These are phyloP conservation scores for Drosophila nasuta DNA, from an alignment of 1,140 invertebrate species.

Conservation along the genomic window DNA sequence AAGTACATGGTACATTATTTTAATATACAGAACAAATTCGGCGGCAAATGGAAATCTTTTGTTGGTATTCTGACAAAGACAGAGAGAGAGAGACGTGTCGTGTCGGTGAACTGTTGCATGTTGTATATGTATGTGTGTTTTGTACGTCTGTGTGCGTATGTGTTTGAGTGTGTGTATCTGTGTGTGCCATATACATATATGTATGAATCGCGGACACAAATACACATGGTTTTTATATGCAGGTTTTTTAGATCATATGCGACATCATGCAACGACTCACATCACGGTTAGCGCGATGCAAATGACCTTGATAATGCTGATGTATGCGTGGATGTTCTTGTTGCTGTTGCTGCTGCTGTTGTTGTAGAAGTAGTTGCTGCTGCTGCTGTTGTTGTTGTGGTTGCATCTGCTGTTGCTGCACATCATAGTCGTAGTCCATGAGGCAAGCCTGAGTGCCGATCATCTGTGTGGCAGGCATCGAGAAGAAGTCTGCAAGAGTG, in stretches of 20 bases:
- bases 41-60: constrained; percentile 35
- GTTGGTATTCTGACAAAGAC: constrained; percentile 17
- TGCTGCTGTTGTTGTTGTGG: constrained; percentile 40
- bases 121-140: constrained; percentile 14
- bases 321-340: constrained; percentile 60
- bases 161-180: constrained; percentile 12
- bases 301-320: constrained; percentile 84
- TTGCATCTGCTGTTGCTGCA: constrained; percentile 50
- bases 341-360: constrained; percentile 33
- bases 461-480: constrained; percentile 74
- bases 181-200: constrained; percentile 29
- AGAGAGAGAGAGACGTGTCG: constrained; percentile 38
- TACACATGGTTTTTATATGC: constrained; percentile 47
- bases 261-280: constrained; percentile 85
- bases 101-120: constrained; percentile 52
- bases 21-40: constrained; percentile 20
- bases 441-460: constrained; percentile 80
- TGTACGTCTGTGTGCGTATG: constrained; percentile 17
- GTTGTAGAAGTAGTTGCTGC: constrained; percentile 29
- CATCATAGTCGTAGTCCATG: constrained; percentile 72
- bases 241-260: constrained; percentile 79
- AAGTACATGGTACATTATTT: constrained; percentile 18
- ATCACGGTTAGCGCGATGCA: constrained; percentile 84
- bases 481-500: constrained; percentile 74
- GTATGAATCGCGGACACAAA: constrained; percentile 42